Conservation (phyloP, 2,113 vertebrate species). For the Reinhardtius hippoglossoides region DNA sequence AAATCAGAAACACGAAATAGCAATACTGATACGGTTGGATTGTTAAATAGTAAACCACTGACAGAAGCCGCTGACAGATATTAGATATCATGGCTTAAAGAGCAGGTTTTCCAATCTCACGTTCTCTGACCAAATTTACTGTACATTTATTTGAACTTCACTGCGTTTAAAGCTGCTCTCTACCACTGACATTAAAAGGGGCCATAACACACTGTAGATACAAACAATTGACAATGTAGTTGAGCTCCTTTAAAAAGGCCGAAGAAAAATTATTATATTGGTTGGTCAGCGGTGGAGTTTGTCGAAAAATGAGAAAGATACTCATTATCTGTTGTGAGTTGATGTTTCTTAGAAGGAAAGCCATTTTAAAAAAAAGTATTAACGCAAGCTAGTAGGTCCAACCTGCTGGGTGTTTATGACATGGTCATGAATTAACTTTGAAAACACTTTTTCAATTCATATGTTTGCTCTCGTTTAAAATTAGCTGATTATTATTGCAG, state of each 20-base stretch:
- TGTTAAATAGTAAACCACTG: conserved; percentile 13
- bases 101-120: conserved; percentile 1
- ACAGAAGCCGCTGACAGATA: conserved; percentile 1
- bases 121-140: neutral
- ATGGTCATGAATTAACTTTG: neutral
- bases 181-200: neutral
- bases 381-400: neutral
- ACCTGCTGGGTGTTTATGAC: neutral
- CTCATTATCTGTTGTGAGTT: neutral
- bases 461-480: neutral
- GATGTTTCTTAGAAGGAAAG: too few relatives aligned
- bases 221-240: neutral
- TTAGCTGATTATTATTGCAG: neutral
- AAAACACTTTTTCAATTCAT: neutral
- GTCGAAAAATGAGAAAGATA: too few relatives aligned
- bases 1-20: conserved; percentile 21
- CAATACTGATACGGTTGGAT: conserved; percentile 31
- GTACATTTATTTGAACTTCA: neutral
- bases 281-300: neutral
- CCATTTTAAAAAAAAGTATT: too few relatives aligned
- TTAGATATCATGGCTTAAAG: neutral
- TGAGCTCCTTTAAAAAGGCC: conserved; percentile 21
- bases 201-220: neutral
- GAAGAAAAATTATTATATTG: neutral
- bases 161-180: conserved; percentile 3